Evolutionary conservation across 2,797 vertebrate species (phyloP), one percentile per base, ranked within the genome.

Genomic region (Megalops cyprinoides): DNA sequence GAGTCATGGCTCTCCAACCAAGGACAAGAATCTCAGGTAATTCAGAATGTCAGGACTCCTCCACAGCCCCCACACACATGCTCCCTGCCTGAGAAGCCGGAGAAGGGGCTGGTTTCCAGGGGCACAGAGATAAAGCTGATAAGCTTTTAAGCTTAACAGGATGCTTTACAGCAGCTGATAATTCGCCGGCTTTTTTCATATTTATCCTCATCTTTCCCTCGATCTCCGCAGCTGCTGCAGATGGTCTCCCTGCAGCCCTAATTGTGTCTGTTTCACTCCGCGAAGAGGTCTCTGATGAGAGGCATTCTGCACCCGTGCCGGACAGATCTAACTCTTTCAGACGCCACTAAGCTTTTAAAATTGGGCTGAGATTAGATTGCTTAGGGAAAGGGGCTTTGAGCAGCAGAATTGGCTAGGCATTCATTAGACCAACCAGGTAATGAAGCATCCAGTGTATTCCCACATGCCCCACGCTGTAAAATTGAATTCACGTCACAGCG

Each of bases 361-460:
- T 71, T 56, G 78, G 71, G 31, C 69, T 23, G 14, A 62, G 44
- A 81, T 79, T 49, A 83, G 78, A 34, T 7, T 49, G 58, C 49
- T 44, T 8, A 25, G 39, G 56, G 53, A 42, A 25, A 60, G 39
- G 48, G 48, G 6, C 18, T 28, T 62, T 46, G 9, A 56, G 62
- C 18, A n/a, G 34, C 34, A 44, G 78, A 71, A 39, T 23, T 71
- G 62, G 62, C 46, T 48, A 31, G 55, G 74, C 48, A 48, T 78
- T 84, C 76, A 79, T 39, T 34, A 84, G 78, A 62, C 34, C 49
- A 20, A 74, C 46, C 65, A 76, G 44, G 69, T 85, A 83, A 83
- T 83, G 80, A 76, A 60, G 48, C 82, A 44, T 67, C 74, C 71
- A 76, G 51, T 23, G 81, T 75, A 82, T 80, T 80, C 81, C 77